Evolutionary conservation across 2,113 vertebrate species (phyloP), one percentile per base, ranked within the genome.

Genomic region (Gadus chalcogrammus): DNA sequence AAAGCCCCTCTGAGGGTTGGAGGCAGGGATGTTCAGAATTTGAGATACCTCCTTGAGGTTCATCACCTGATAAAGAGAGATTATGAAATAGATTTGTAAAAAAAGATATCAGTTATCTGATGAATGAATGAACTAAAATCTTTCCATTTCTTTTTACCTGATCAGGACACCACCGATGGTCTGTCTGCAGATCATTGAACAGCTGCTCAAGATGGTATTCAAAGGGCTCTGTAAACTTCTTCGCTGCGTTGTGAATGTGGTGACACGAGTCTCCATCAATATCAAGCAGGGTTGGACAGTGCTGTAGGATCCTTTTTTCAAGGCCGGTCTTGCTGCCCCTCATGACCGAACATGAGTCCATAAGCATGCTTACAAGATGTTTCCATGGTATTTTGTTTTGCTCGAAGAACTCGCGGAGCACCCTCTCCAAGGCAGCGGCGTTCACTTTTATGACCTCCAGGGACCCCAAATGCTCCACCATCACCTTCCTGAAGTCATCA

Each of bases 161-260:
- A 20, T 20, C 20, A 20, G 20, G 20, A 20, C 20, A 20, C 20
- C 20, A 20, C 20, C 1, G 20, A 20, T 20, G 20, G 20, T 20
- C 20, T 20, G 20, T 20, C 20, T 20, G 20, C 20, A 20, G 20
- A 59, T 15, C 56, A 16, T 12, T 59, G n/a, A 59, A 59, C 56
- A 59, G 56, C 15, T 59, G 56, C 17, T 59, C 56, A 15, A 59
- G 1, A n/a, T 16, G 4, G 56, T 15, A 5, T 17, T 59, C 56
- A 59, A 15, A 59, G 56, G 56, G 56, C 56, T 59, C 56, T 59
- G 56, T 17, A 59, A 59, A 59, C 56, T 59, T 59, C 56, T 59
- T 16, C n/a, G 56, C 56, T 16, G 56, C 15, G 56, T 59, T 59
- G 56, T 59, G 56, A 12, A 16, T 17, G n/a, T 59, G 3, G 56